phyloP scores from a whole-genome alignment of 2,797 vertebrate genomes.

The Crocidura indochinensis region DNA sequence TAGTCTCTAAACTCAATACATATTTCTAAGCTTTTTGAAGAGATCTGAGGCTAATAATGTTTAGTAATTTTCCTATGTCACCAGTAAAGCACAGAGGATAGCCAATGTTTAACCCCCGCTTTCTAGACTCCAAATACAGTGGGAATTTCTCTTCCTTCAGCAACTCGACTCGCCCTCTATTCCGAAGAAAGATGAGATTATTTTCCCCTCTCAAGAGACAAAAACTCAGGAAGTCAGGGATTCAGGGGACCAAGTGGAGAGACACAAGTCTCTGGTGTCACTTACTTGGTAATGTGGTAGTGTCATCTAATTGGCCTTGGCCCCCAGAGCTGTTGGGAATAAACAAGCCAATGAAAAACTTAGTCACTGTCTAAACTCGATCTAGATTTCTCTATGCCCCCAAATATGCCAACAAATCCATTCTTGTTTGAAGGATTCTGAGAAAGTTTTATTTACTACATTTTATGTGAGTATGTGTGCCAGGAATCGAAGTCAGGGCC shows the following conservation, averaged over 20 bases:
- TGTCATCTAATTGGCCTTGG: not conserved
- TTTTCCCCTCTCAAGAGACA: not conserved
- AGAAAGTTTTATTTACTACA: not conserved
- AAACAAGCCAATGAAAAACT: not conserved
- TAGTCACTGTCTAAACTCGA: not conserved
- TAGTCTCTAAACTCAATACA: no score
- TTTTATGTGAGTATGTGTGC: no score
- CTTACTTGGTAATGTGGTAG: not conserved
- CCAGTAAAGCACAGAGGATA: not conserved
- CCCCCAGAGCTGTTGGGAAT: not conserved
- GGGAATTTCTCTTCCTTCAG: not conserved
- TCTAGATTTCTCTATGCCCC: not conserved
- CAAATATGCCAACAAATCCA: not conserved
- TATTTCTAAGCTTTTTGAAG: not conserved
- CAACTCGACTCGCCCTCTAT: not conserved
- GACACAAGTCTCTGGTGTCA: not conserved
- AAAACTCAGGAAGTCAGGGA: not conserved
- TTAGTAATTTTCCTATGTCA: not conserved
- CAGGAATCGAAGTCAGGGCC: not conserved
- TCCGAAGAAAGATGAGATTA: not conserved
- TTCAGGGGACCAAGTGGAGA: not conserved
- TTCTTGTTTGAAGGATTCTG: not conserved
- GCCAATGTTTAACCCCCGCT: not conserved
- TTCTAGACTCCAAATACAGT: not conserved
- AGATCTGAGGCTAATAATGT: not conserved